Conservation (phyloP, 1,140 invertebrate species). For the Bombus turneri region DNA sequence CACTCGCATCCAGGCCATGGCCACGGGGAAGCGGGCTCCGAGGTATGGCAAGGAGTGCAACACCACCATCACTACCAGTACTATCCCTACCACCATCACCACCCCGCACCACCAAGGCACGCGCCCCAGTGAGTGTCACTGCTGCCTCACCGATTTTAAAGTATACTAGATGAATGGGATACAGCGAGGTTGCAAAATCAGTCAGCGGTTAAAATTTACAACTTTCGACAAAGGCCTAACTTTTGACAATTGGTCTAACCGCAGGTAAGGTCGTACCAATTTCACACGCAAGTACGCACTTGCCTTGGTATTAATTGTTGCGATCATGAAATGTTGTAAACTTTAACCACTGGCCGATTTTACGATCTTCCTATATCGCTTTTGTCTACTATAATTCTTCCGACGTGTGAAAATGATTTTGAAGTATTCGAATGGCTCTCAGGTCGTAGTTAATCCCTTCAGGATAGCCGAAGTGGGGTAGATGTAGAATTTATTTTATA, state of each 20-base stretch:
- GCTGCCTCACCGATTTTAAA: constrained; percentile 72
- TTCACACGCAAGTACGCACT: background rate
- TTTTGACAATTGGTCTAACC: too few species aligned
- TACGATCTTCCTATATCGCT: background rate
- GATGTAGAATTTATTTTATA: background rate
- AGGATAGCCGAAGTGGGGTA: background rate
- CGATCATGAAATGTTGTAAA: background rate
- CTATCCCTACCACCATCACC: constrained; percentile 86
- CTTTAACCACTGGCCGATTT: background rate
- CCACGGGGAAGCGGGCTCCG: constrained; percentile 80
- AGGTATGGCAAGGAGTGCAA: constrained; percentile 86
- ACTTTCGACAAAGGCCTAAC: background rate
- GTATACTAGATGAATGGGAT: background rate
- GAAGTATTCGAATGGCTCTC: background rate
- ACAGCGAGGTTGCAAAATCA: background rate
- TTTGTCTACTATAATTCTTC: constrained; percentile 52
- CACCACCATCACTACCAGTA: constrained; percentile 85
- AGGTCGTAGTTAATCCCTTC: constrained; percentile 7
- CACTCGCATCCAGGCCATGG: constrained; percentile 70
- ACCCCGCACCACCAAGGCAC: constrained; percentile 84
- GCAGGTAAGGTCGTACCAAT: background rate
- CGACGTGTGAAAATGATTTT: background rate
- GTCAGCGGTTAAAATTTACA: background rate
- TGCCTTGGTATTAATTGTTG: background rate
- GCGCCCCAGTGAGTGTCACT: constrained; percentile 85